Evolutionary conservation across 1,140 invertebrate genomes (phyloP).

Genomic region (Drosophila littoralis): DNA sequence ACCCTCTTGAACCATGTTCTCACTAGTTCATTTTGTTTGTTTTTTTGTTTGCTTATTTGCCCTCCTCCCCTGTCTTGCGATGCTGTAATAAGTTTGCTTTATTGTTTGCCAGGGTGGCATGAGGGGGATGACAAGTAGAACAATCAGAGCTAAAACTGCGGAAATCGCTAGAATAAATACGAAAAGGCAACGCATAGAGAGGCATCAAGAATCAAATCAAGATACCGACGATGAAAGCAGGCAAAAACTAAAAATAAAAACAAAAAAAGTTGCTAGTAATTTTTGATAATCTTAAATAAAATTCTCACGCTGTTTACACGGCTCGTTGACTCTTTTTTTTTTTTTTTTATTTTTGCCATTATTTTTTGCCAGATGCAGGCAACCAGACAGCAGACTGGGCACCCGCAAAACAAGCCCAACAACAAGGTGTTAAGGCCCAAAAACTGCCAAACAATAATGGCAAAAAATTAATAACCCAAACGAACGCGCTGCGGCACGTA

Average conservation of each 20-base stretch:
- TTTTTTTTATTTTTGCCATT: no score
- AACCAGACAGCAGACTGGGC: constrained; percentile 41
- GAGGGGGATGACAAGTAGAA: constrained; percentile 68
- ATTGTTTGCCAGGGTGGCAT: constrained; percentile 59
- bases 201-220: constrained; percentile 41
- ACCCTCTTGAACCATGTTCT: no score
- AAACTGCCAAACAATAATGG: constrained; percentile 46
- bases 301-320: constrained; percentile 80
- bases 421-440: constrained; percentile 51
- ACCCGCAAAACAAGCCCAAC: constrained; percentile 28
- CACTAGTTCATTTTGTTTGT: constrained; percentile 1
- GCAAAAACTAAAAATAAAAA: constrained; percentile 3
- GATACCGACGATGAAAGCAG: constrained; percentile 21
- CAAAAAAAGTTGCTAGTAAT: constrained; percentile 12
- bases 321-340: constrained; percentile 56
- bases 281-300: constrained; percentile 73
- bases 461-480: constrained; percentile 36
- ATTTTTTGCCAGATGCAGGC: constrained; percentile 46
- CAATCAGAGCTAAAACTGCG: constrained; percentile 75
- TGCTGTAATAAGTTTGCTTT: constrained; percentile 57
- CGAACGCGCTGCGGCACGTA: constrained; percentile 55
- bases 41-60: neutral
- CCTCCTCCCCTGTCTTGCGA: neutral
- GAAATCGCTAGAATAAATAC: constrained; percentile 72
- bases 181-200: constrained; percentile 15